Percentiles rank a stretch among this genome's conserved stretches.
Evolutionary conservation across 1,140 invertebrate species (phyloP).

Genomic region (Macrocentrus cingulum): DNA sequence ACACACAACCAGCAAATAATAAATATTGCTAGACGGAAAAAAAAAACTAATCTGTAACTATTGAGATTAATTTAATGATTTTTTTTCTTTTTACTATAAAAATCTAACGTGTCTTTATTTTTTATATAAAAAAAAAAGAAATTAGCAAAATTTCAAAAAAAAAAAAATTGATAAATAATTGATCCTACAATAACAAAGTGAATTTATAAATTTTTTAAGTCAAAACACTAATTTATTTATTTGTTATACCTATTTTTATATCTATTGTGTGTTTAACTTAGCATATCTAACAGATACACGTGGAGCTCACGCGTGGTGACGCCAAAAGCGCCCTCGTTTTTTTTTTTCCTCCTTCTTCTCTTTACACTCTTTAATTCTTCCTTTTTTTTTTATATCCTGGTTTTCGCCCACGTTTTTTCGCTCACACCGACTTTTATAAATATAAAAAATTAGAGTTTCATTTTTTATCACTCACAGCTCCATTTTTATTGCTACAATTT

Average conservation of each 20-base stretch:
- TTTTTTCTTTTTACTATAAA: conserved; percentile 4
- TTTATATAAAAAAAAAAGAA: background rate
- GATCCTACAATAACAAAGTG: background rate
- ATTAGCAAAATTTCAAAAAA: conserved; percentile 20
- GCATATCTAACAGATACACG: conserved; percentile 26
- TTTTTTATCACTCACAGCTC: background rate
- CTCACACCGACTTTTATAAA: conserved; percentile 15
- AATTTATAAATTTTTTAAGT: background rate
- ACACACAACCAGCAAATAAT: background rate
- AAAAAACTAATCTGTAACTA: background rate
- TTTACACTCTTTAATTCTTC: conserved; percentile 13
- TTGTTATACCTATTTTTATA: too few relatives aligned
- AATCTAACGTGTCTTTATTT: background rate
- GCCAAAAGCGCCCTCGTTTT: conserved; percentile 19
- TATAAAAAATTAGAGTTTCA: conserved; percentile 24
- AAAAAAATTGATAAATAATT: too few relatives aligned
- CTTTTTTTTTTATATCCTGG: conserved; percentile 4
- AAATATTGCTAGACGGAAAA: background rate
- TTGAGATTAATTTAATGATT: too few relatives aligned
- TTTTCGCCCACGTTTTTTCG: background rate
- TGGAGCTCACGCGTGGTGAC: conserved; percentile 27
- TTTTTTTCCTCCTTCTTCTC: conserved; percentile 1
- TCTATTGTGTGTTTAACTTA: conserved; percentile 16
- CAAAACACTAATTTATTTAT: background rate
- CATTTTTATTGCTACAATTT: too few relatives aligned